These are phyloP conservation scores for Lutjanus erythropterus DNA, from an alignment of 2,113 vertebrate species.

Conservation along the genomic window DNA sequence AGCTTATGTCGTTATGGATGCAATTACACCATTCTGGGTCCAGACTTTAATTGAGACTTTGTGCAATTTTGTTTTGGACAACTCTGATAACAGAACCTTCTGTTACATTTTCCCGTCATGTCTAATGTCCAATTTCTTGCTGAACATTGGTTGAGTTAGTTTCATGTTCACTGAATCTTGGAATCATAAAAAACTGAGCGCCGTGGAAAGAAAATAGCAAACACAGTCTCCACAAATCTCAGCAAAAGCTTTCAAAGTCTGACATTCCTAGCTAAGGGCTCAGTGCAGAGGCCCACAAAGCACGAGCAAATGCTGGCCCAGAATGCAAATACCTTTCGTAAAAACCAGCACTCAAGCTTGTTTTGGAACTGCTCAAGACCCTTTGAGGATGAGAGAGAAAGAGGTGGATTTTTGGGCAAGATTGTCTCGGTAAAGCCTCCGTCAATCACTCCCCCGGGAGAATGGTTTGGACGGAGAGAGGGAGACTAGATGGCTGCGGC, in stretches of 20 bases:
- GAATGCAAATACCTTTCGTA: constrained; percentile 66
- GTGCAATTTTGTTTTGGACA: constrained; percentile 62
- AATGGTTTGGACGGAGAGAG: constrained; percentile 47
- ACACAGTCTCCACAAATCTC: constrained; percentile 55
- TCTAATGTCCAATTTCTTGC: constrained; percentile 49
- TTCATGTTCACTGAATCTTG: constrained; percentile 44
- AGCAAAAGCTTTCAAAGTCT: constrained; percentile 54
- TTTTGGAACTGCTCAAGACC: constrained; percentile 63
- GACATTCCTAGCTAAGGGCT: constrained; percentile 58
- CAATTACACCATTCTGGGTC: constrained; percentile 43
- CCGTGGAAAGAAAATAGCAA: constrained; percentile 36
- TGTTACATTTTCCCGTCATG: constrained; percentile 47
- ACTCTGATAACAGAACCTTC: constrained; percentile 47
- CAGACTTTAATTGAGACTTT: constrained; percentile 68
- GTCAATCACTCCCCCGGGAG: constrained; percentile 68
- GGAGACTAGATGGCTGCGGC: constrained; percentile 31
- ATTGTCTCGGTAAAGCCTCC: constrained; percentile 67
- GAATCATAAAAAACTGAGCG: constrained; percentile 31
- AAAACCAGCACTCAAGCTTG: constrained; percentile 51
- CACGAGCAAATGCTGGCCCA: constrained; percentile 39
- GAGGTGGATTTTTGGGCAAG: constrained; percentile 59
- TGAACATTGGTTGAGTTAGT: constrained; percentile 44
- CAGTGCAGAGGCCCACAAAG: constrained; percentile 50
- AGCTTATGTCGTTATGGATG: constrained; percentile 52
- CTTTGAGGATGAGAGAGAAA: constrained; percentile 61